These are phyloP conservation scores for Danio jaintianensis DNA, from an alignment of 2,797 vertebrate species.

Conservation along the genomic window DNA sequence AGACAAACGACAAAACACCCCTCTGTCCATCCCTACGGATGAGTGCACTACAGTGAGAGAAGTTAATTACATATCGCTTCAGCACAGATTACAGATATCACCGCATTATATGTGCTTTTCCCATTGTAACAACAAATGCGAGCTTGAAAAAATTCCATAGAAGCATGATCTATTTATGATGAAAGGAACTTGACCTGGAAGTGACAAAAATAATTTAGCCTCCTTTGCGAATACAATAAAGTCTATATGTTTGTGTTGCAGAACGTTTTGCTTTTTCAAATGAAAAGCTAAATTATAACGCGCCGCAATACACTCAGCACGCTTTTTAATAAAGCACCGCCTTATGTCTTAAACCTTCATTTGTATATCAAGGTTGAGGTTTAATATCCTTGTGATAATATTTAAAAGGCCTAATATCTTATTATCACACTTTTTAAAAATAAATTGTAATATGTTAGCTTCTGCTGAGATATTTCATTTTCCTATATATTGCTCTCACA, in stretches of 20 bases:
- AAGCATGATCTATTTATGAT: neutral
- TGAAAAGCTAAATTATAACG: conserved; percentile 10
- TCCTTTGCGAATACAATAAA: conserved; percentile 16
- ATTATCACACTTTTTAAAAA: conserved; percentile 45
- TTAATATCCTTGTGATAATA: conserved; percentile 55
- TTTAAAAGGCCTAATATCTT: conserved; percentile 34
- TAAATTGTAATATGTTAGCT: conserved; percentile 44
- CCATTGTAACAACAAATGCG: conserved; percentile 11
- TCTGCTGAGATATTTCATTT: conserved; percentile 22
- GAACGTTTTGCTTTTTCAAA: neutral
- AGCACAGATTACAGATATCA: neutral
- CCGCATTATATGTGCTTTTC: conserved; percentile 18
- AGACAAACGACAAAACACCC: conserved; percentile 58
- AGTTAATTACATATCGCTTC: conserved; percentile 43
- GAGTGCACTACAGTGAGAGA: conserved; percentile 12
- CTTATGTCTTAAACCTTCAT: conserved; percentile 25
- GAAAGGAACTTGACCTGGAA: conserved; percentile 30
- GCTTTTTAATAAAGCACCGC: conserved; percentile 52
- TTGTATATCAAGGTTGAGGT: conserved; percentile 50
- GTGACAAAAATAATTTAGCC: conserved; percentile 24
- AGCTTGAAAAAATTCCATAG: conserved; percentile 12
- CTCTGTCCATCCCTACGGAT: conserved; percentile 34
- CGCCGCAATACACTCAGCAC: neutral
- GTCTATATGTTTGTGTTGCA: conserved; percentile 24
- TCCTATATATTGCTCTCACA: conserved; percentile 18